Evolutionary conservation across 1,140 invertebrate species (phyloP).

Genomic region (Marisa cornuarietis): DNA sequence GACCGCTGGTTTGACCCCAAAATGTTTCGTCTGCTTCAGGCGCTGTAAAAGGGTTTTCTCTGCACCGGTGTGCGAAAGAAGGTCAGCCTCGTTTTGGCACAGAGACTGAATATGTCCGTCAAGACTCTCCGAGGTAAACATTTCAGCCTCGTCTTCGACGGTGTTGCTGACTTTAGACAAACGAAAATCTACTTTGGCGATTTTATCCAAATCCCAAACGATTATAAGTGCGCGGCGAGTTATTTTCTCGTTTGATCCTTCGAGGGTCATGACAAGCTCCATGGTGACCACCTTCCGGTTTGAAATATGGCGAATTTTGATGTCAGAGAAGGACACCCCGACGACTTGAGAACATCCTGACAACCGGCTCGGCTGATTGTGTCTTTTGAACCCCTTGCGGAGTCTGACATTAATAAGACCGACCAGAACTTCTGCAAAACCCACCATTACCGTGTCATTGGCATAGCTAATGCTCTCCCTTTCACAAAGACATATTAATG

Average conservation of each 20-base stretch:
- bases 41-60: not conserved
- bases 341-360: not conserved
- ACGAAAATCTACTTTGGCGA: not conserved
- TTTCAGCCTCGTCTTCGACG: not conserved
- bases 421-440: conserved; percentile 5
- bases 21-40: conserved; percentile 4
- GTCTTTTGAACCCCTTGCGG: not conserved
- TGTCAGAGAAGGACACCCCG: conserved; percentile 12
- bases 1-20: not conserved
- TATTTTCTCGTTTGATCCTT: conserved; percentile 4
- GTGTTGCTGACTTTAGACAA: not conserved
- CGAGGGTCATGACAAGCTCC: conserved; percentile 4
- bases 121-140: not conserved
- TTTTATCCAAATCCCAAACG: conserved; percentile 6
- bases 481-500: conserved; percentile 16
- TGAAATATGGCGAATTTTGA: not conserved
- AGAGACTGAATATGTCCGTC: not conserved
- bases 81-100: not conserved
- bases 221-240: not conserved
- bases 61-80: not conserved
- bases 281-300: conserved; percentile 3
- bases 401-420: not conserved
- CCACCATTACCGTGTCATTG: conserved; percentile 18
- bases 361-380: no score
- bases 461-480: not conserved